These are phyloP conservation scores for Hippasteria phrygiana DNA, from an alignment of 53 echinoderm and acorn worm species.

Conservation along the genomic window DNA sequence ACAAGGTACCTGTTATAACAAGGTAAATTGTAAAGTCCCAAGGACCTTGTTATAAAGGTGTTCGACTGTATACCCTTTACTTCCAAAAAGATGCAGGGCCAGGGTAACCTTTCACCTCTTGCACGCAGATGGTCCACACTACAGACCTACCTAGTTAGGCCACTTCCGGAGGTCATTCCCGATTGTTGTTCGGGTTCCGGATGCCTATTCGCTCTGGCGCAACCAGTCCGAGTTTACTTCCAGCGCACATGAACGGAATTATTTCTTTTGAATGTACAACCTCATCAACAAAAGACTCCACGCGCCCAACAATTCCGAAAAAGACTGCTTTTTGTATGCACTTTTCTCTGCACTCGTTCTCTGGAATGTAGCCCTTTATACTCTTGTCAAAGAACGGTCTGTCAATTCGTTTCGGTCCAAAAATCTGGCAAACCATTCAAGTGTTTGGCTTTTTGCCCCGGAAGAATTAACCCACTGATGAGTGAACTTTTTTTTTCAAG, in stretches of 20 bases:
- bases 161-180: no score
- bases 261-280: background rate
- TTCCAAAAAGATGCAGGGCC: no score
- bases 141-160: no score
- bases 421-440: background rate
- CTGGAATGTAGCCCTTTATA: background rate
- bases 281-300: background rate
- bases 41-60: no score
- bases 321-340: background rate
- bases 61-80: no score
- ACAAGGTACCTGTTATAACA: no score
- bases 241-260: background rate
- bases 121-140: no score
- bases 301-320: background rate
- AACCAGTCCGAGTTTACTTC: no score
- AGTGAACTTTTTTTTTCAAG: constrained; percentile 13
- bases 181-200: no score
- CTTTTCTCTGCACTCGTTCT: background rate
- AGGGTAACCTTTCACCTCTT: no score
- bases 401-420: background rate
- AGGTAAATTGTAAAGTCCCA: no score
- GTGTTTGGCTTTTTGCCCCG: background rate
- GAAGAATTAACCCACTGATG: background rate
- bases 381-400: background rate
- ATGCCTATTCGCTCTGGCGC: no score